phyloP scores from a whole-genome alignment of 2,797 vertebrate species.

The Bradypodion pumilum region DNA sequence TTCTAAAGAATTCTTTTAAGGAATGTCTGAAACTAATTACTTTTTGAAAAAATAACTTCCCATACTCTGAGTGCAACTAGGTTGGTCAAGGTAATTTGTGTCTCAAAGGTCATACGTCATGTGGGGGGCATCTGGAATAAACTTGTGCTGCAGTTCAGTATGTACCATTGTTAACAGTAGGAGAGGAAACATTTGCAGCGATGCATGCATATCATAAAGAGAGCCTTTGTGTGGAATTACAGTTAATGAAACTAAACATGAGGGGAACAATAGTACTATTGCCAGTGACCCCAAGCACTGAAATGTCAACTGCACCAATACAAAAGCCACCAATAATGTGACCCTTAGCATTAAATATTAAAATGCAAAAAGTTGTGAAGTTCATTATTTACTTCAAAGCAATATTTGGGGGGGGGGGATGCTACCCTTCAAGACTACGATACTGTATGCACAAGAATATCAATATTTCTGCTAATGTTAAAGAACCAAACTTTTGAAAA shows the following conservation, averaged over 20 bases:
- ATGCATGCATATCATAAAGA: background rate
- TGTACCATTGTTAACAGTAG: background rate
- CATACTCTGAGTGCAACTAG: background rate
- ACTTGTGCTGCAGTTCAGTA: background rate
- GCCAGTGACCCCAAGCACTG: background rate
- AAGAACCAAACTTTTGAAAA: slow-evolving; percentile 4
- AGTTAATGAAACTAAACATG: background rate
- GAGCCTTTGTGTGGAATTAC: background rate
- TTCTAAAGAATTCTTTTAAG: no score
- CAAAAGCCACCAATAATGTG: slow-evolving; percentile 11
- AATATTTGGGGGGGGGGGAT: background rate
- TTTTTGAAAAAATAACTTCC: background rate
- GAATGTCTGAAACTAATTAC: no score
- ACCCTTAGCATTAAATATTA: slow-evolving; percentile 24
- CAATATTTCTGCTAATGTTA: background rate
- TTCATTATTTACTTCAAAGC: slow-evolving; percentile 16
- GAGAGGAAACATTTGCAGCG: background rate
- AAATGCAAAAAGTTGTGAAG: slow-evolving; percentile 1
- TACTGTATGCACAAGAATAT: background rate
- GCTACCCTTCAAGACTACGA: background rate
- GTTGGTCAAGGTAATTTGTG: background rate
- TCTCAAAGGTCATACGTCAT: background rate
- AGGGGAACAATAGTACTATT: background rate
- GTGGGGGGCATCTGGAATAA: background rate
- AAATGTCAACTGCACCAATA: background rate